phyloP scores from a whole-genome alignment of 1,140 invertebrate species.

The Chionoecetes opilio region DNA sequence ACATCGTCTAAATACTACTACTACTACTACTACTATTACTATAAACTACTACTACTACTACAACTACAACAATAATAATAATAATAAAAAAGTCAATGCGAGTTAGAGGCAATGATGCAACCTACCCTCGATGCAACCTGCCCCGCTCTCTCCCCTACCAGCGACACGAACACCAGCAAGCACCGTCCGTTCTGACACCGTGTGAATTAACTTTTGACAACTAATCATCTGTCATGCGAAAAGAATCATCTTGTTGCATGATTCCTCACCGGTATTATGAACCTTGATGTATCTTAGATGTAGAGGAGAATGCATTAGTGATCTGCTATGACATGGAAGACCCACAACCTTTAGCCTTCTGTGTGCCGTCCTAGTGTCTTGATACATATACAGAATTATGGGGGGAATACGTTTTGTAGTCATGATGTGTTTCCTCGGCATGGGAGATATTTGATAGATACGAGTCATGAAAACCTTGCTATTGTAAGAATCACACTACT shows the following conservation, averaged over 20 bases:
- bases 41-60: too few species aligned
- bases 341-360: not conserved
- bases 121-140: too few species aligned
- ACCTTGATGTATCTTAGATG: not conserved
- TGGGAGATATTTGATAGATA: not conserved
- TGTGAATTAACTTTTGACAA: not conserved
- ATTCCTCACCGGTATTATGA: not conserved
- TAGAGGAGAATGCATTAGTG: slow-evolving; percentile 9
- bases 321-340: not conserved
- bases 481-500: not conserved
- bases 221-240: not conserved
- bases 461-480: not conserved
- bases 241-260: not conserved
- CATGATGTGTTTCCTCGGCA: not conserved
- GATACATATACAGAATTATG: too few species aligned
- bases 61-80: too few species aligned
- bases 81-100: too few species aligned
- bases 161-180: not conserved
- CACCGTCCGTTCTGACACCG: not conserved
- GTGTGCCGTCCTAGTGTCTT: not conserved
- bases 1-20: too few species aligned
- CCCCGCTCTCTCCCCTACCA: too few species aligned
- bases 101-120: too few species aligned
- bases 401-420: not conserved
- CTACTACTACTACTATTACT: too few species aligned